phyloP scores from a whole-genome alignment of 2,113 vertebrate species.

The Glareola pratincola region DNA sequence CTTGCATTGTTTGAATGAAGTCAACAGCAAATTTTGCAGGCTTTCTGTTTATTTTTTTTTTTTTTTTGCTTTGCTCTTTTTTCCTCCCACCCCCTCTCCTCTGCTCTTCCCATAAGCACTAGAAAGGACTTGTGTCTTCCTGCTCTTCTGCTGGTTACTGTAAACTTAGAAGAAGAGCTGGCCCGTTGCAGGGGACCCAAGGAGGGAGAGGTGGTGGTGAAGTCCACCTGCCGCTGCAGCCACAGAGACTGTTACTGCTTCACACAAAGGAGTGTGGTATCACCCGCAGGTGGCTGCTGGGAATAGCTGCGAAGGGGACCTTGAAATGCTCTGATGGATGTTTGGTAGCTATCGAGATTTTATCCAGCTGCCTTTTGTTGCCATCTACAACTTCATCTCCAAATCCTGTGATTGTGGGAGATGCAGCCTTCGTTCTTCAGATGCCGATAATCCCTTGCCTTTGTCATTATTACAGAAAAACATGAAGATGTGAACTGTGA shows the following conservation, averaged over 20 bases:
- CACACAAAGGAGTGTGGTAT: not conserved
- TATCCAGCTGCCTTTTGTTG: not conserved
- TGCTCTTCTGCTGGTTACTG: not conserved
- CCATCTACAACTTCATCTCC: not conserved
- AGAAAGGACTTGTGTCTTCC: not conserved
- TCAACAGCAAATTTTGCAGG: not conserved
- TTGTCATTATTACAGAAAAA: not conserved
- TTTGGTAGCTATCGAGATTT: not conserved
- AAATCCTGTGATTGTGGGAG: not conserved
- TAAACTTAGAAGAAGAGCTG: not conserved
- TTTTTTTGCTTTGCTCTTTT: not conserved
- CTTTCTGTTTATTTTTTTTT: not conserved
- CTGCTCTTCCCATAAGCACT: not conserved
- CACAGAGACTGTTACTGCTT: too few relatives aligned
- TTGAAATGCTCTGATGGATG: not conserved
- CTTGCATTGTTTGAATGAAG: not conserved
- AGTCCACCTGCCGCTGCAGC: fast-evolving
- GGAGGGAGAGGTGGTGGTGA: not conserved
- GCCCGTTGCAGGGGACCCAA: fast-evolving
- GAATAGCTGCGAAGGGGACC: not conserved
- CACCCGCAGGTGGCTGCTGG: not conserved
- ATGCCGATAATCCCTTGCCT: not conserved
- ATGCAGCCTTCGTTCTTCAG: not conserved
- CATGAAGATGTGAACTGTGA: not conserved
- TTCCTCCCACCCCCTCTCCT: not conserved